Base-by-base conservation (phyloP, 2,797 vertebrate species). In the Rhynchonycteris naso region DNA sequence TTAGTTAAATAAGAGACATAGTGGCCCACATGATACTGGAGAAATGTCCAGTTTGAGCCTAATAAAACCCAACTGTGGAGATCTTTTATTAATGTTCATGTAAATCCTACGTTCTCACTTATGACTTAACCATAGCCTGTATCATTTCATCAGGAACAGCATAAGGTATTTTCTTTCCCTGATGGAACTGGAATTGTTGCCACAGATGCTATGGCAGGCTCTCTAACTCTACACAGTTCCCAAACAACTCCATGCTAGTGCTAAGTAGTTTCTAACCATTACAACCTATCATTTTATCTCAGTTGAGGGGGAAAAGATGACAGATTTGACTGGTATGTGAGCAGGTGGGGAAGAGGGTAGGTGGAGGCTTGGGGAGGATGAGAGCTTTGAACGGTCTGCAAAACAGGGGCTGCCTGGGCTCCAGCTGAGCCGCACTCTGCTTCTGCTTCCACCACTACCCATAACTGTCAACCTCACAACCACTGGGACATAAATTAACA, bases 401-500 rank as follows among this genome's bases (percentile, higher is more conserved):
- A 28, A 24, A 4, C 4, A n/a, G 15, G n/a, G 33, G 14, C 33
- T 80, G n/a, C 50, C 21, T 30, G 2, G 50, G 21, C 54, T 35
- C 15, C 12, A 14, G n/a, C 15, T 84, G 61, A 66, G 68, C 28
- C 10, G 43, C 18, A 7, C 10, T 59, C 1, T 35, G 10, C 14
- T 92, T 15, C 18, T 14, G 28, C 13, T 1, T 3, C 30, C 18
- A n/a, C 54, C 52, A 35, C 81, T 33, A 2, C 78, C 18, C 79
- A 16, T 7, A 11, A 56, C 54, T 84, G 43, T 80, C 66, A 95
- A 91, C 81, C 8, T 88, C 75, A 75, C 74, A 74, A 68, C 22
- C 66, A 38, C n/a, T 50, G 90, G 94, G 82, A 52, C 63, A 82
- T 89, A 90, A 94, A 94, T 92, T 58, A 92, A 92, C 26, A 38